These are phyloP conservation scores for Himalopsyche anomala DNA, from an alignment of 2,888 invertebrate genomes.

Conservation along the genomic window DNA sequence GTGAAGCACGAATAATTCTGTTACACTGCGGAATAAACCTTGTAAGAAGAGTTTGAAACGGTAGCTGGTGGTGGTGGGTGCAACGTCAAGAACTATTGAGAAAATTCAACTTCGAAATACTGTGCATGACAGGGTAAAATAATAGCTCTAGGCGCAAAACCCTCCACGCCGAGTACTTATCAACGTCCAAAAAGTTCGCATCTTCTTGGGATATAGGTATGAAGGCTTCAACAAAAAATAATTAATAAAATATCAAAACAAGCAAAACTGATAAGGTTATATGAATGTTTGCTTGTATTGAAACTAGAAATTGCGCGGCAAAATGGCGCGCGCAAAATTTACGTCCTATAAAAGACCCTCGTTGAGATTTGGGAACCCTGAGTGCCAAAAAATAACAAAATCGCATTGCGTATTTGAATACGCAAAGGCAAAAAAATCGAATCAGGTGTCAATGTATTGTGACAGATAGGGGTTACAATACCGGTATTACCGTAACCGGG, in stretches of 20 bases:
- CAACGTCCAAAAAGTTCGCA: not conserved
- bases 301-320: not conserved
- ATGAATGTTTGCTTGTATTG: not conserved
- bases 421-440: not conserved
- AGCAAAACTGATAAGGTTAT: not conserved
- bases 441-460: not conserved
- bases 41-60: no score
- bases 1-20: no score
- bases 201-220: not conserved
- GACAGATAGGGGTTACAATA: not conserved
- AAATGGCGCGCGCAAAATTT: not conserved
- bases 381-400: conserved; percentile 8
- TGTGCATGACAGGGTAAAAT: no score
- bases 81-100: no score
- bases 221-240: not conserved
- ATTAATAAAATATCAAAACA: not conserved
- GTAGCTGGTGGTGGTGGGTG: no score
- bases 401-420: not conserved
- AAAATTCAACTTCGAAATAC: no score
- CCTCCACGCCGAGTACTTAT: not conserved
- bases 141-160: not conserved
- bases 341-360: not conserved
- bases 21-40: no score
- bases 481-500: no score
- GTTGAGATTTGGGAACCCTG: not conserved